Evolutionary conservation across 2,113 vertebrate species (phyloP), one percentile per base, ranked within the genome.

Genomic region (Syrmaticus mikado): DNA sequence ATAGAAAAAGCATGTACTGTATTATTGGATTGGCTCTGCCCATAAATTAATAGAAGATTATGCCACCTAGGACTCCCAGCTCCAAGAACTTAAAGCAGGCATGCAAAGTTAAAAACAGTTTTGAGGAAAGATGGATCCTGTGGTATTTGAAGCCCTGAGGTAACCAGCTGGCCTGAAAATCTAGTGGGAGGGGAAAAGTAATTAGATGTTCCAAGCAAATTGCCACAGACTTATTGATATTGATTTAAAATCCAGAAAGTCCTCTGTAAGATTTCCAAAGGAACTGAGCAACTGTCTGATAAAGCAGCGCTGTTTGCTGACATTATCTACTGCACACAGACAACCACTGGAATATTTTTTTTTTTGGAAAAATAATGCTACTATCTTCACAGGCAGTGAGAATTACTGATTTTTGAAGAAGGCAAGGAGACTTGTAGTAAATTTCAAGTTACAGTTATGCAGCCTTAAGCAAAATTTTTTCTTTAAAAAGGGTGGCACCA

Each of bases 141-240:
- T 91, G 93, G 79, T 94, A 95, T 96, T 92, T 94, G 89, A 94
- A 95, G 89, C 87, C 94, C 95, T 72, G 89, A 95, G 89, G 94
- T 95, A 96, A 94, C 40, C 89, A 96, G 80, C 73, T 96, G 91
- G 72, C 57, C 67, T 90, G 91, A 95, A 97, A 95, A 94, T 92
- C 96, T 95, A 89, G 52, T 91, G 95, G 91, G 93, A 97, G 65
- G 91, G 60, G 65, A 94, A 96, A 94, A 92, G 90, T 78, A 97
- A 96, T 94, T 91, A 96, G 40, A 93, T 68, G 40, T 94, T 96
- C 85, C 93, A 94, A 94, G 89, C 27, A 94, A 96, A 94, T 96
- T 94, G 76, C 87, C 93, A 73, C 73, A 90, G 89, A 96, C 61
- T 95, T 95, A 94, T 61, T 95, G 94, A 83, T 95, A 92, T 92